Evolutionary conservation across 2,888 invertebrate genomes (phyloP).

Genomic region (Ormia ochracea): DNA sequence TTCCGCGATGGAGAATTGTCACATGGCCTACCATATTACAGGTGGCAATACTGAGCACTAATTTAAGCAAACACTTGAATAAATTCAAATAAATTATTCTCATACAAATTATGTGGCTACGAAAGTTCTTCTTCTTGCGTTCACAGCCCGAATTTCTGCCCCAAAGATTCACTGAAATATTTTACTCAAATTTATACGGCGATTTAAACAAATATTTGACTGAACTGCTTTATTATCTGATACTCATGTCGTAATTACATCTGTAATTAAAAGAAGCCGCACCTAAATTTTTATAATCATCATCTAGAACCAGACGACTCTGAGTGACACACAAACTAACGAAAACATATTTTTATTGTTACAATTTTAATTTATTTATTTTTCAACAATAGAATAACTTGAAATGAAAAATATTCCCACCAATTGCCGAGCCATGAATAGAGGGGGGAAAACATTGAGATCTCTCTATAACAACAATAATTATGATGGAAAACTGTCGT

Average conservation of each 20-base stretch:
- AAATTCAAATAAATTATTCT: no score
- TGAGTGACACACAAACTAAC: background rate
- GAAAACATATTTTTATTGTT: background rate
- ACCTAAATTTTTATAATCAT: conserved; percentile 1
- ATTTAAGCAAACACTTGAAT: no score
- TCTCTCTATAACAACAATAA: background rate
- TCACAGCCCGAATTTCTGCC: no score
- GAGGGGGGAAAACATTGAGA: background rate
- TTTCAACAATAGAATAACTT: background rate
- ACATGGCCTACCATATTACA: no score
- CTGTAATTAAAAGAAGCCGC: background rate
- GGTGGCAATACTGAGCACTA: no score
- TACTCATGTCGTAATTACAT: background rate
- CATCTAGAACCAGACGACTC: background rate
- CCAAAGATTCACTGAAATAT: no score
- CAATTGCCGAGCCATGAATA: background rate
- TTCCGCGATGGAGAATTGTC: no score
- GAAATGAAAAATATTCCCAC: conserved; percentile 18
- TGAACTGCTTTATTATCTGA: background rate
- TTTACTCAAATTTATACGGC: no score
- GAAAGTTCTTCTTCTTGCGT: no score
- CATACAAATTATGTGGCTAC: no score
- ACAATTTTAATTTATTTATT: background rate
- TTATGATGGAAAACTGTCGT: conserved; percentile 36
- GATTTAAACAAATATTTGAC: no score